Percentiles rank a stretch among this genome's conserved stretches.
Evolutionary conservation across 92 coral and sea anemone species (phyloP).

Genomic region (Umimayanthus kanabou): DNA sequence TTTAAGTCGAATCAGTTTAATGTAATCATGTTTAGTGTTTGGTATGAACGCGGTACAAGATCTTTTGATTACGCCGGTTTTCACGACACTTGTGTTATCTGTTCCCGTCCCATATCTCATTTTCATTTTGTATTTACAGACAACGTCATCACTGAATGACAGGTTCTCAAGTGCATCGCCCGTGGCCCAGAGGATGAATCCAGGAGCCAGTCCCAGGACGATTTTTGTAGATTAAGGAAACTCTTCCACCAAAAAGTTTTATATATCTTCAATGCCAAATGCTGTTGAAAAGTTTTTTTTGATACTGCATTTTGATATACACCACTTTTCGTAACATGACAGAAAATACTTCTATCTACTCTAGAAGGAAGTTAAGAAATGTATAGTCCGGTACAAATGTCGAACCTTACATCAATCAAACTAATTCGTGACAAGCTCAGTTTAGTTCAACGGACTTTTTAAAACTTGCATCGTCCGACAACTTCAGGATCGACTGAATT

Average conservation of each 20-base stretch:
- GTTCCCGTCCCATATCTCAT: neutral
- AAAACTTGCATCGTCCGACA: no score
- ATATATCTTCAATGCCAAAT: neutral
- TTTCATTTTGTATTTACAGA: constrained; percentile 1
- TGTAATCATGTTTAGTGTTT: no score
- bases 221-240: constrained; percentile 11
- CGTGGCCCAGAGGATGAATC: constrained; percentile 2
- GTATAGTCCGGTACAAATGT: no score
- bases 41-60: no score
- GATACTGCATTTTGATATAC: neutral
- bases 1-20: no score
- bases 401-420: no score
- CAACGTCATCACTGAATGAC: constrained; percentile 30
- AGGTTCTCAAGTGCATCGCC: constrained; percentile 24
- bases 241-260: neutral
- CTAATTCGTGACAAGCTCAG: no score
- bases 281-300: neutral
- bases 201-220: constrained; percentile 1
- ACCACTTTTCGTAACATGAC: neutral
- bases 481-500: no score
- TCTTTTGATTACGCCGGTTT: neutral
- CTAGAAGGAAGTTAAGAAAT: no score
- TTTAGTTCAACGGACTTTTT: no score
- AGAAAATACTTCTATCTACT: no score
- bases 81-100: neutral